Evolutionary conservation across 2,888 invertebrate species (phyloP), one percentile per base, ranked within the genome.

Genomic region (Plutella xylostella): DNA sequence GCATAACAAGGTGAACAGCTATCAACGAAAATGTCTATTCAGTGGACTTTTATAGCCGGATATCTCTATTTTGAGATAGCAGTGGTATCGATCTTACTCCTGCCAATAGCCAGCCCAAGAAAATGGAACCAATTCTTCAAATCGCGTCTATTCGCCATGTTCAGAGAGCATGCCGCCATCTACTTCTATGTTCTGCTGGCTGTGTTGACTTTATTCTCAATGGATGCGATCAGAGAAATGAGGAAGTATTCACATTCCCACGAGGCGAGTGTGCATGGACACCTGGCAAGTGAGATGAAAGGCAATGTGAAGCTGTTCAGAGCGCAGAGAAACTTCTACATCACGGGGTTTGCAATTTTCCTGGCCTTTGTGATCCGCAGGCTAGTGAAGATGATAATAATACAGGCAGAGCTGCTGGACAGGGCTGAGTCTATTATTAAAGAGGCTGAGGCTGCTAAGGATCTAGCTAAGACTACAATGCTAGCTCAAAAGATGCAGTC

Each of bases 281-380:
- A 88, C 54, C 70, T 89, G 5, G 76, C 88, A 40, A 85, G 84
- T 41, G 91, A 91, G 66, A 85, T 89, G 76, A 88, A 90, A 60
- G 79, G 83, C 0, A 88, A 87, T 63, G 88, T 93, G 69, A 89
- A 90, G 55, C 72, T 92, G 43, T 93, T 93, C 66, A 72, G 92
- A 52, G 89, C 92, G 2, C 92, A 93, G 64, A 83, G 92, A 54
- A 93, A 93, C 69, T 90, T 92, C 61, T 92, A 92, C 69, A 92
- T 93, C 46, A 89, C 91, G 51, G 91, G 92, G 14, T 92, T 92
- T 69, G 86, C 91, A 9, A 86, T 93, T 50, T 90, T 92, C 57
- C 72, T 92, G 30, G 87, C 88, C 56, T 85, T 92, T 56, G 88
- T 92, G 1, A 87, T 91, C 46, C 85, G 88, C 20, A 85, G 90